Evolutionary conservation across 2,888 invertebrate genomes (phyloP).

Genomic region (Drosophila falleni): DNA sequence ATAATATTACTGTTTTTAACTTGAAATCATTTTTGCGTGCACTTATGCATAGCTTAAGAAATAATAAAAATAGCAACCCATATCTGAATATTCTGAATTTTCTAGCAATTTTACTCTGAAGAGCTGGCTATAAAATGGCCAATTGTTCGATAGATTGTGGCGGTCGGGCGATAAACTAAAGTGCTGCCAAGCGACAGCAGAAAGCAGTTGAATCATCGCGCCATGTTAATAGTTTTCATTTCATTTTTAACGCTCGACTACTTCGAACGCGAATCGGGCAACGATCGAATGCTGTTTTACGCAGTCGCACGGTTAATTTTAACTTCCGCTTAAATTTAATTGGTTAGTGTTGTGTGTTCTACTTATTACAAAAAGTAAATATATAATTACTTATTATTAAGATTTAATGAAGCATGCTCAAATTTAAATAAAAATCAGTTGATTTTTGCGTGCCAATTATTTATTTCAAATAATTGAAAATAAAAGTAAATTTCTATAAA

Average conservation of each 20-base stretch:
- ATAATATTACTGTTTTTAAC: no score
- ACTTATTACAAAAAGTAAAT: constrained; percentile 8
- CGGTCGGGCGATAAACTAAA: neutral
- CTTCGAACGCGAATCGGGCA: constrained; percentile 29
- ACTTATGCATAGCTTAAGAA: no score
- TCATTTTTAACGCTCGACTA: constrained; percentile 44
- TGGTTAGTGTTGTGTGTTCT: constrained; percentile 55
- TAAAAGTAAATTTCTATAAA: constrained; percentile 6
- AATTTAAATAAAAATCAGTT: constrained; percentile 3
- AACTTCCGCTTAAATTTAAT: constrained; percentile 35
- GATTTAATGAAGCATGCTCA: neutral
- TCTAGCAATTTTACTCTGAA: no score
- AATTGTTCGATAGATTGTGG: neutral
- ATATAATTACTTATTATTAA: neutral
- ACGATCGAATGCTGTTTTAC: constrained; percentile 28
- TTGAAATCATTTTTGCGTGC: no score
- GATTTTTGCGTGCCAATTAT: constrained; percentile 1
- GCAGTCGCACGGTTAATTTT: constrained; percentile 3
- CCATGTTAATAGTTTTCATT: constrained; percentile 36
- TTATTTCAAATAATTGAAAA: constrained; percentile 1
- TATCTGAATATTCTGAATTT: no score
- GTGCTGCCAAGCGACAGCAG: constrained; percentile 15
- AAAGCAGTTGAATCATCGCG: constrained; percentile 44
- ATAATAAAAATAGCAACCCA: no score
- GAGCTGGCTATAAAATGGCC: no score